A percentile compares a stretch with the other conserved stretches of the same genome.
These are phyloP conservation scores for Dysmachus trigonus DNA, from an alignment of 2,888 invertebrate genomes.

Conservation along the genomic window DNA sequence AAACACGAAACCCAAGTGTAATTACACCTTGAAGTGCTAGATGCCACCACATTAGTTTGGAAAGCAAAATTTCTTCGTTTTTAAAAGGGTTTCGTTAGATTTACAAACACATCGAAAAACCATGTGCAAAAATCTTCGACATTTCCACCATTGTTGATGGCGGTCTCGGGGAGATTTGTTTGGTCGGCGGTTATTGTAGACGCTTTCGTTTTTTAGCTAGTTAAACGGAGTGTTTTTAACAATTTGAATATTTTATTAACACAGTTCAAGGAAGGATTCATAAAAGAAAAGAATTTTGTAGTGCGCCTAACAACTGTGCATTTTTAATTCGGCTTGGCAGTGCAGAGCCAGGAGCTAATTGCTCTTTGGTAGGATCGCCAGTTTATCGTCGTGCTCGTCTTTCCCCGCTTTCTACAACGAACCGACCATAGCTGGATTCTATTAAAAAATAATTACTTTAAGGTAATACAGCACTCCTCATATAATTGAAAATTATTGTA, in stretches of 20 bases:
- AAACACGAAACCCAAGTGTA: neutral
- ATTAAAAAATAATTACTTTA: neutral
- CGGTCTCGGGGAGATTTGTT: neutral
- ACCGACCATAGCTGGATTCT: neutral
- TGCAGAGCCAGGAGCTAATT: neutral
- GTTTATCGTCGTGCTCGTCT: neutral
- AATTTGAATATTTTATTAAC: neutral
- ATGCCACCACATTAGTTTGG: neutral
- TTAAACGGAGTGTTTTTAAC: neutral
- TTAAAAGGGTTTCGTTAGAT: neutral
- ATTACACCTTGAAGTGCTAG: neutral
- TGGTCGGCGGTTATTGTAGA: neutral
- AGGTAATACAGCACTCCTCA: neutral
- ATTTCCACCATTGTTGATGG: conserved; percentile 3
- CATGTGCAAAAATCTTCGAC: neutral
- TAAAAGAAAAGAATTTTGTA: neutral
- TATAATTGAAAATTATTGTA: neutral
- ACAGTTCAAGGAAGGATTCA: neutral
- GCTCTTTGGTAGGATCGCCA: neutral
- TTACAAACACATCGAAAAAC: neutral
- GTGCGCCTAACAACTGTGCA: neutral
- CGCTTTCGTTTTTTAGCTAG: neutral
- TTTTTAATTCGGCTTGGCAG: neutral
- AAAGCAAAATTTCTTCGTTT: neutral
- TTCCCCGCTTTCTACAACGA: neutral